Percentiles rank a stretch among this genome's conserved stretches.
Conservation (phyloP, 2,888 invertebrate genomes). For the Dryococelus australis region DNA sequence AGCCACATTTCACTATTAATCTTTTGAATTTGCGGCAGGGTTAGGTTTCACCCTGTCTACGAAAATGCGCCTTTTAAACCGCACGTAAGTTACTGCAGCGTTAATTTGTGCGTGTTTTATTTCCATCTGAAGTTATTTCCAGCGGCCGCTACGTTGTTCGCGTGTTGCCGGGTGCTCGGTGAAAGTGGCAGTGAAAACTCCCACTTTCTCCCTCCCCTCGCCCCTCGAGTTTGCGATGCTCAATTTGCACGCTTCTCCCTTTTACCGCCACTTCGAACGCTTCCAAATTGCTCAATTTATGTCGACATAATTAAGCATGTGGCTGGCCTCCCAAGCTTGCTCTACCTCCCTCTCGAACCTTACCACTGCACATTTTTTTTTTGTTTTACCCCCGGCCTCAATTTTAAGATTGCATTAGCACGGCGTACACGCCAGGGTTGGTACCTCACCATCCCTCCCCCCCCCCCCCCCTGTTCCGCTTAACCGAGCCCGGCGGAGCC, state of each 20-base stretch:
- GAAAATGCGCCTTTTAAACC: no score
- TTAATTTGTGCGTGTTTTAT: no score
- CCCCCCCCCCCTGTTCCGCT: background rate
- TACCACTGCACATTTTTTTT: background rate
- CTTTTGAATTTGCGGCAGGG: no score
- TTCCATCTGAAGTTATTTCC: no score
- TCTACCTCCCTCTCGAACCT: background rate
- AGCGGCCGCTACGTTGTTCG: background rate
- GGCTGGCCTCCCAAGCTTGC: background rate
- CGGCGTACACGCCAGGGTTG: background rate
- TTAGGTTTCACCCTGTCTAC: no score
- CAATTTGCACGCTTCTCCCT: background rate
- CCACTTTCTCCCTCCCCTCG: background rate
- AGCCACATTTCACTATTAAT: no score
- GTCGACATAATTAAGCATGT: constrained; percentile 8
- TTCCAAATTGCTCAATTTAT: background rate
- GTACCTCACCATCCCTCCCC: background rate
- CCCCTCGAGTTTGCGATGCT: background rate
- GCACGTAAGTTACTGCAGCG: no score
- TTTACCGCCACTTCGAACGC: background rate
- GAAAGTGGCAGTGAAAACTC: background rate
- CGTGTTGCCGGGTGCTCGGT: background rate
- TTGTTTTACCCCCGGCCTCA: background rate
- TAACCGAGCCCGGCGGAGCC: background rate
- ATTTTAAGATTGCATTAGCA: background rate